Conservation (phyloP, 92 coral and sea anemone genomes). For the Bergia puertoricense region DNA sequence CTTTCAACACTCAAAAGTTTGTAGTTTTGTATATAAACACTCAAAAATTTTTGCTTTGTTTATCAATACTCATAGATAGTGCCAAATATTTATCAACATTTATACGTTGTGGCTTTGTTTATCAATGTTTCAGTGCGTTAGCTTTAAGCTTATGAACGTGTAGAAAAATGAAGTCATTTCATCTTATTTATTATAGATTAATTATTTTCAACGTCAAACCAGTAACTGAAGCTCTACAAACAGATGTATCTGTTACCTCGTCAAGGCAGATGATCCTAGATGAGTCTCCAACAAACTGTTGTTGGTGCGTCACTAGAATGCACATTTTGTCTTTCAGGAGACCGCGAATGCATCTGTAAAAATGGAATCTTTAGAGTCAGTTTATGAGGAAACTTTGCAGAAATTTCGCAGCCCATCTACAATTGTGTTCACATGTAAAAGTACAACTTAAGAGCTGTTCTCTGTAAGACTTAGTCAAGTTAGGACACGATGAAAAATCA, state of each 20-base stretch:
- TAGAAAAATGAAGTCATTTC: background rate
- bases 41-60: background rate
- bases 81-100: background rate
- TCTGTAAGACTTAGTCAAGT: too few relatives aligned
- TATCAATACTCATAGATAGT: too few relatives aligned
- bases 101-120: too few relatives aligned
- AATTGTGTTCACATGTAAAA: too few relatives aligned
- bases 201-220: background rate
- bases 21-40: background rate
- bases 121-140: background rate
- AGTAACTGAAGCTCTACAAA: background rate
- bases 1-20: background rate
- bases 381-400: background rate
- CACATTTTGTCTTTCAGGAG: conserved; percentile 73
- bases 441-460: too few relatives aligned
- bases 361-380: background rate
- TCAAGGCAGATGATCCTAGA: conserved; percentile 77
- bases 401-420: background rate
- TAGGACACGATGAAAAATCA: too few relatives aligned
- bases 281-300: conserved; percentile 84
- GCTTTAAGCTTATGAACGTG: background rate
- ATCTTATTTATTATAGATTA: background rate
- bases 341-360: conserved; percentile 82
- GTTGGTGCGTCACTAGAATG: conserved; percentile 92
- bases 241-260: conserved; percentile 57